These are phyloP conservation scores for Trialeurodes vaporariorum DNA, from an alignment of 1,140 invertebrate species.

Conservation along the genomic window DNA sequence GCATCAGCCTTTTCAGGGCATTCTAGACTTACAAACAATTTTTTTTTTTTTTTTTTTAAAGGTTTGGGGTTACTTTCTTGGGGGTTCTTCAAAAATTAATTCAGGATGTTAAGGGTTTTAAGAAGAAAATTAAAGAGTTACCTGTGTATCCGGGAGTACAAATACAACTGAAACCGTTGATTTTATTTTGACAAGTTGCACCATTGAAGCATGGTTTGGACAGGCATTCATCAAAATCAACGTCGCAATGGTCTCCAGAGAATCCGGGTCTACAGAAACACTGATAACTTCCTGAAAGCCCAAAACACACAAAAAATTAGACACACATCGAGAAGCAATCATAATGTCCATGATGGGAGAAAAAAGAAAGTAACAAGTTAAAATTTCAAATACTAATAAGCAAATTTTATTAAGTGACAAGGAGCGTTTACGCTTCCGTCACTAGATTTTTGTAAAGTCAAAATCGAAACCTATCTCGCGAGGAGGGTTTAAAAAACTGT, in stretches of 20 bases:
- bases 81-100: too few relatives aligned
- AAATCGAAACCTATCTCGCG: too few relatives aligned
- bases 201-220: constrained; percentile 79
- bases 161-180: constrained; percentile 73
- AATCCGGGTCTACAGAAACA: constrained; percentile 78
- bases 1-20: too few relatives aligned
- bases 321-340: too few relatives aligned
- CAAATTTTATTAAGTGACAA: neutral
- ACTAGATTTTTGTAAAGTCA: too few relatives aligned
- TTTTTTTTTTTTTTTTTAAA: too few relatives aligned
- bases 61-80: too few relatives aligned
- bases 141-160: constrained; percentile 73
- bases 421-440: too few relatives aligned
- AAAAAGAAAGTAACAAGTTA: constrained; percentile 5
- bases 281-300: constrained; percentile 52
- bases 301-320: constrained; percentile 3
- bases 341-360: too few relatives aligned
- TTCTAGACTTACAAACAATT: too few relatives aligned
- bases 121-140: constrained; percentile 10
- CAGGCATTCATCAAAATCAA: constrained; percentile 78
- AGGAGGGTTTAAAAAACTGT: too few relatives aligned
- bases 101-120: too few relatives aligned
- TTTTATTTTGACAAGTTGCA: constrained; percentile 71
- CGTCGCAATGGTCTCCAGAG: constrained; percentile 66
- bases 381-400: constrained; percentile 2